Evolutionary conservation across 2,113 vertebrate genomes (phyloP).

Genomic region (Columba livia): DNA sequence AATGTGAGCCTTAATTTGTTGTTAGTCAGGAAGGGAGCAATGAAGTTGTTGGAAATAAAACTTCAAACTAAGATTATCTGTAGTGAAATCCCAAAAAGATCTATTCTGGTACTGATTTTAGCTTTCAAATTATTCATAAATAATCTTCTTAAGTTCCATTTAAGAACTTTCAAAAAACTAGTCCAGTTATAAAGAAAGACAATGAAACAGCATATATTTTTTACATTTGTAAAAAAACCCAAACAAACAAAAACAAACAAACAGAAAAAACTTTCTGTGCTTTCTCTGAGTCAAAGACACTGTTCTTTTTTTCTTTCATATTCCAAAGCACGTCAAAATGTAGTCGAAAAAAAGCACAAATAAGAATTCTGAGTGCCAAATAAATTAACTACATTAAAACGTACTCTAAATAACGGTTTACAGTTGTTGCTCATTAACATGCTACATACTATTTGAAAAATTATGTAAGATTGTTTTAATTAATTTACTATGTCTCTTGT

Average conservation of each 20-base stretch:
- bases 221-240: too few relatives aligned
- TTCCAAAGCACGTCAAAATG: background rate
- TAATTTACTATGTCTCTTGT: background rate
- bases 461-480: background rate
- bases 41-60: background rate
- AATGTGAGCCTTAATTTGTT: background rate
- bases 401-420: background rate
- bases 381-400: background rate
- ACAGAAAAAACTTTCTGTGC: accelerated
- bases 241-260: background rate
- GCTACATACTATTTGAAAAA: background rate
- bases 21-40: background rate
- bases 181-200: background rate
- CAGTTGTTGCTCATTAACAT: background rate
- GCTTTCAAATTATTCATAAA: background rate
- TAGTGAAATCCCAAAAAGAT: background rate
- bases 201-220: background rate
- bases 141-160: background rate
- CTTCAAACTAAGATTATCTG: background rate
- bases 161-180: background rate
- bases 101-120: background rate
- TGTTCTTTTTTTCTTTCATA: background rate
- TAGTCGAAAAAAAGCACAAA: background rate
- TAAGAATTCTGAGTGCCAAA: background rate
- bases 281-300: background rate